Conservation (phyloP, 1,140 invertebrate species). For the Homalodisca vitripennis region DNA sequence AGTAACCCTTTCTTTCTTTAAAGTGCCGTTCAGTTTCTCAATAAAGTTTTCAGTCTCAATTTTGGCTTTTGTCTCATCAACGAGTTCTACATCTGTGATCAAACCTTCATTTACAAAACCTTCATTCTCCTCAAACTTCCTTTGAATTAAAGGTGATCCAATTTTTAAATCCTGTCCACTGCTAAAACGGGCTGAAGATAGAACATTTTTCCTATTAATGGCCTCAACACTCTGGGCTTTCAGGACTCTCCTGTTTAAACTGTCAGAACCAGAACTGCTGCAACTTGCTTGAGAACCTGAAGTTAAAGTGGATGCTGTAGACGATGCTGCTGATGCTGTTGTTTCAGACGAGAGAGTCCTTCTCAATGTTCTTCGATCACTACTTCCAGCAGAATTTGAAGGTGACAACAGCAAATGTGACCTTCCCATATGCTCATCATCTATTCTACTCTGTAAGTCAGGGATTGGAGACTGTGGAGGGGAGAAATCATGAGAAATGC, state of each 20-base stretch:
- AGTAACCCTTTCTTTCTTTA: conserved; percentile 6
- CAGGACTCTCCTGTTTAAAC: conserved; percentile 57
- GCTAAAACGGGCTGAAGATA: conserved; percentile 80
- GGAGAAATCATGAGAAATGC: conserved; percentile 67
- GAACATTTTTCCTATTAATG: conserved; percentile 81
- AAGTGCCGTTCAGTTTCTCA: conserved; percentile 31
- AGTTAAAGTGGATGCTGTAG: conserved; percentile 58
- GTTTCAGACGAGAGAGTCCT: conserved; percentile 61
- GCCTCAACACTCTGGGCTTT: conserved; percentile 77
- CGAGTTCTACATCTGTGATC: conserved; percentile 13
- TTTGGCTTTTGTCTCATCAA: conserved; percentile 1
- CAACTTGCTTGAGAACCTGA: conserved; percentile 62
- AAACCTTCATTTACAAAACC: background rate
- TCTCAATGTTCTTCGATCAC: conserved; percentile 44
- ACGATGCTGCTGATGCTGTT: conserved; percentile 59
- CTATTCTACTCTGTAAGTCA: conserved; percentile 44
- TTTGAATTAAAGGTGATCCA: conserved; percentile 65
- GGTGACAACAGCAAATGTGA: conserved; percentile 24
- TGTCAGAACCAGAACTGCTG: conserved; percentile 56
- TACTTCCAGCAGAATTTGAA: conserved; percentile 36
- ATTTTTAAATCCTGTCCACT: conserved; percentile 69
- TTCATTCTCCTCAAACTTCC: conserved; percentile 52
- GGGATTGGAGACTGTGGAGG: conserved; percentile 57
- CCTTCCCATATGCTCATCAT: conserved; percentile 8
- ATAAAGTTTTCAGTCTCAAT: conserved; percentile 30